Evolutionary conservation across 2,797 vertebrate genomes (phyloP), one percentile per base, ranked within the genome.

Genomic region (Gymnodraco acuticeps): DNA sequence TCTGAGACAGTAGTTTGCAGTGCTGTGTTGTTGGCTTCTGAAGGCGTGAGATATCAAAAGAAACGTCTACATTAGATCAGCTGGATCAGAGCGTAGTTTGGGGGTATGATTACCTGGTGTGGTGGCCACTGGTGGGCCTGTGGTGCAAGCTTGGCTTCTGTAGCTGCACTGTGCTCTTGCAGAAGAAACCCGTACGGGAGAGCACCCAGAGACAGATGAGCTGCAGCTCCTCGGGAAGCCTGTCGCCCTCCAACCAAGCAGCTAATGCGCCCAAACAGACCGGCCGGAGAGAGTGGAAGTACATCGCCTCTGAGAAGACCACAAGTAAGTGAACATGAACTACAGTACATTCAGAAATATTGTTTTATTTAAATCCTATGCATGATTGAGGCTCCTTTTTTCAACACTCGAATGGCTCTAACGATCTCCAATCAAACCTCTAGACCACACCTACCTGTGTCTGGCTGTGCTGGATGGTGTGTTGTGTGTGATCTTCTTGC

Each of bases 281-380:
- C 31, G 93, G 94, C 95, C 97, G 97, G 91, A 97, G 97, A 76
- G 97, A 99, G 86, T 99, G 98, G 98, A 99, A 99, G 95, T 99
- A 98, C 93, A 95, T 99, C 87, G 98, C 98, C 88, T 99, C 98
- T 7, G 98, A 99, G 94, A 99, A 98, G 94, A 99, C 97, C 54
- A 95, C 96, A 88, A 97, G 98, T 99, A 95, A 96, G 98, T 93
- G 33, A 62, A 1, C 27, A 19, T 23, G 20, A 27, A 33, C 19
- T 11, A 2, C 11, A 38, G 11, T 0, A 23, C 42, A 66, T 3
- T 6, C 20, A 10, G 2, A 48, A 48, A 17, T 64, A 1, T 3
- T 13, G n/a, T 19, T 16, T 17, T 2, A 2, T 69, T 48, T 12
- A 17, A 64, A 27, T 27, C 27, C 33, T 38, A 38, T 38, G 33